Conservation (phyloP, 2,113 vertebrate genomes). For the Indri indri region DNA sequence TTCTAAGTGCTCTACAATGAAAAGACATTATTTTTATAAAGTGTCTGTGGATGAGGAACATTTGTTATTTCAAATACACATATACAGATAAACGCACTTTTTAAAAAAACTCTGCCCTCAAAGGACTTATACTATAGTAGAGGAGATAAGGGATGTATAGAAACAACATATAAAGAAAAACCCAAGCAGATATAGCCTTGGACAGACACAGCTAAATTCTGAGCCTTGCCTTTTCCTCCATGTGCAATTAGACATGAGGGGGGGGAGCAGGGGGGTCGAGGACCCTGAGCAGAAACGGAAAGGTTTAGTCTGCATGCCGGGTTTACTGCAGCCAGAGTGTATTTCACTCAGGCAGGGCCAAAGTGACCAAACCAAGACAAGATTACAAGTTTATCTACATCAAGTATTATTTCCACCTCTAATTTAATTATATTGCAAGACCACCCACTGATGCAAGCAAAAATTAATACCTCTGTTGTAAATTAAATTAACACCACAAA, state of each 20-base stretch:
- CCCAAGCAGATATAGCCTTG: no score
- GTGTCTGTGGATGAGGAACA: neutral
- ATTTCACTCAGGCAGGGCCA: neutral
- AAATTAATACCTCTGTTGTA: neutral
- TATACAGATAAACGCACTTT: neutral
- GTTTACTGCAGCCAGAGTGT: neutral
- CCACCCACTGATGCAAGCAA: neutral
- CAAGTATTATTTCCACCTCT: neutral
- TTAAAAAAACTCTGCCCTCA: neutral
- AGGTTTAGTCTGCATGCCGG: accelerated
- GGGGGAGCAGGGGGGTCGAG: accelerated
- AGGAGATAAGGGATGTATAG: neutral
- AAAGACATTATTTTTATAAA: conserved; percentile 30
- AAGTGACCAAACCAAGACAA: neutral
- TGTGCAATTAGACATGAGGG: neutral
- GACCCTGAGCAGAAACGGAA: neutral
- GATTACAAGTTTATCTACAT: neutral
- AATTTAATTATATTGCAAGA: conserved; percentile 27
- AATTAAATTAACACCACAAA: conserved; percentile 27
- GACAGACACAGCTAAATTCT: neutral
- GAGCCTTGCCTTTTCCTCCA: neutral
- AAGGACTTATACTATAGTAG: neutral
- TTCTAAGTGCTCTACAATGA: conserved; percentile 8
- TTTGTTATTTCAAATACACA: conserved; percentile 26
- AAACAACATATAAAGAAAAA: neutral